These are phyloP conservation scores for Orthosia cruda DNA, from an alignment of 2,888 invertebrate genomes.

Conservation along the genomic window DNA sequence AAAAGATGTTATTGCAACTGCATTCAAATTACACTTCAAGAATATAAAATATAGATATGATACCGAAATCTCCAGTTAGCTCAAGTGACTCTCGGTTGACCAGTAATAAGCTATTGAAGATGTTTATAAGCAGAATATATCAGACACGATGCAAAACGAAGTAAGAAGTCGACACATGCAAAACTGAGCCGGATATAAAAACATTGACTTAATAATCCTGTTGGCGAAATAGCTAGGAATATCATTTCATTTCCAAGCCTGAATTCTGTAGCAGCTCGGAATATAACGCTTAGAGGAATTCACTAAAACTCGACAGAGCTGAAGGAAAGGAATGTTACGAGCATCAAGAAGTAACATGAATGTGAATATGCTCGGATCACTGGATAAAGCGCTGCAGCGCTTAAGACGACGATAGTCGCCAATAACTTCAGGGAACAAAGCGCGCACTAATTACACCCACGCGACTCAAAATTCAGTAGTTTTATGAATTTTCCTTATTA, in stretches of 20 bases:
- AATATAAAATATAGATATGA: too few species aligned
- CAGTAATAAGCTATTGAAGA: not conserved
- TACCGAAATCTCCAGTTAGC: too few species aligned
- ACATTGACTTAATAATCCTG: too few species aligned
- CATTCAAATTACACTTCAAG: too few species aligned
- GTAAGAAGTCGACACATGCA: not conserved
- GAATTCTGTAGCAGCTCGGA: too few species aligned
- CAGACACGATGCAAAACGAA: not conserved
- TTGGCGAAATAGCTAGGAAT: not conserved
- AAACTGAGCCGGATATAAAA: not conserved
- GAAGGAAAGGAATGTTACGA: not conserved
- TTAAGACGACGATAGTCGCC: too few species aligned
- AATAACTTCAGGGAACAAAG: too few species aligned
- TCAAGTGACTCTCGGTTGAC: not conserved
- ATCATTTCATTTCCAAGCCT: not conserved
- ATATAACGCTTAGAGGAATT: not conserved
- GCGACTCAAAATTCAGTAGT: too few species aligned
- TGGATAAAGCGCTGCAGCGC: not conserved
- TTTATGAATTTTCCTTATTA: too few species aligned
- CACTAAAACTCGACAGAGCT: not conserved
- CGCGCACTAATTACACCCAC: too few species aligned
- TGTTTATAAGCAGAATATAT: not conserved
- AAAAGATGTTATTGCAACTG: too few species aligned
- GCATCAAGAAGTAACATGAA: not conserved
- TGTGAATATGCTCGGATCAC: conserved; percentile 27